Conservation (phyloP, 35 echinoderm and acorn worm genomes). For the Nesometra sesokonis region DNA sequence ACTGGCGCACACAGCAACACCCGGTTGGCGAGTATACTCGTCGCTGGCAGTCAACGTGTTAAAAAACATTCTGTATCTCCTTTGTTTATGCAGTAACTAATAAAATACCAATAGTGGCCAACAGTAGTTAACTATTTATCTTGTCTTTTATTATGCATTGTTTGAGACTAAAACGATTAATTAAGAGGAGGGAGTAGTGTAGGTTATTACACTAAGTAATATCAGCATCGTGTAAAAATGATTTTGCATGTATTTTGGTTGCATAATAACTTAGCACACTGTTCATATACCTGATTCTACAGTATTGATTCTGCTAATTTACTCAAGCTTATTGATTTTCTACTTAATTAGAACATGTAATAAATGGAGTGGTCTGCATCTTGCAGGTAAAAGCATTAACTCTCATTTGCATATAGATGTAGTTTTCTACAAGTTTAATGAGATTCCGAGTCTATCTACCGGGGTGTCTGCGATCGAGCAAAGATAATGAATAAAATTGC, state of each 20-base stretch:
- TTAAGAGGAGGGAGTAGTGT: too few species aligned
- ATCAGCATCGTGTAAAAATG: background rate
- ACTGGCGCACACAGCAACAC: too few species aligned
- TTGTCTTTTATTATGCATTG: too few species aligned
- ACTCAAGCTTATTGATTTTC: background rate
- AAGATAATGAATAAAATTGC: background rate
- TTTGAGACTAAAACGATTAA: too few species aligned
- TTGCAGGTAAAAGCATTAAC: background rate
- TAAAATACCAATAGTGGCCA: too few species aligned
- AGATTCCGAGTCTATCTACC: background rate
- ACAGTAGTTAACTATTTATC: too few species aligned
- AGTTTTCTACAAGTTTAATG: slow-evolving; percentile 1
- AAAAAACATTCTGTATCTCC: too few species aligned
- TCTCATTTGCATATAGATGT: background rate
- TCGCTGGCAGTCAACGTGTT: too few species aligned
- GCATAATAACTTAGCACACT: background rate
- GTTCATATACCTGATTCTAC: background rate
- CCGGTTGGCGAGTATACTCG: too few species aligned
- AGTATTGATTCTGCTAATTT: background rate
- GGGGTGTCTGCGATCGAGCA: background rate
- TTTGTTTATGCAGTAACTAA: too few species aligned
- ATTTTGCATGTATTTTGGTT: background rate
- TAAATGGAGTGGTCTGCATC: background rate
- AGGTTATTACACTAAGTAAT: background rate
- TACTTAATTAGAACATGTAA: background rate